Percentiles rank a stretch among this genome's conserved stretches.
phyloP scores from a whole-genome alignment of 2,113 vertebrate species.

The Epinephelus lanceolatus region DNA sequence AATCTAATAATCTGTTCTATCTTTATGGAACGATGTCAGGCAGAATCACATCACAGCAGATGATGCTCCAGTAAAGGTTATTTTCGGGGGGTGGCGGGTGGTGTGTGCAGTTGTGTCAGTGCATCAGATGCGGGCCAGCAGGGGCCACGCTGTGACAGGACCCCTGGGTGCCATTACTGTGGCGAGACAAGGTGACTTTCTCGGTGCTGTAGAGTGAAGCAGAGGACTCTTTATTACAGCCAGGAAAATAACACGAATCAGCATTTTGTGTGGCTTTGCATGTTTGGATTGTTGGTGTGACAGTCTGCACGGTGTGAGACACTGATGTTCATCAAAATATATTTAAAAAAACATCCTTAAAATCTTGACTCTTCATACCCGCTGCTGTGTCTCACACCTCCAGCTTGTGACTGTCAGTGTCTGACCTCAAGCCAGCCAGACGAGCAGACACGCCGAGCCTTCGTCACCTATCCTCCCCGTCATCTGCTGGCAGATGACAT shows the following conservation, averaged over 20 bases:
- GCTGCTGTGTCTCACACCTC: too few species aligned
- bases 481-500: background rate
- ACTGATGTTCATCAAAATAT: too few species aligned
- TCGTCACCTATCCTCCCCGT: background rate
- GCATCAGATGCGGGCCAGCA: constrained; percentile 33
- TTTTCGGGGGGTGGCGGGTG: background rate
- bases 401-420: background rate
- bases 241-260: too few species aligned
- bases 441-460: background rate
- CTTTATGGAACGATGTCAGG: constrained; percentile 13
- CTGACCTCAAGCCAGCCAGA: background rate
- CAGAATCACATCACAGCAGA: constrained; percentile 22
- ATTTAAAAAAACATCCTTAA: too few species aligned
- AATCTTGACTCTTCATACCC: too few species aligned
- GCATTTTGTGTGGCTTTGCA: too few species aligned
- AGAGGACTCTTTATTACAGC: too few species aligned
- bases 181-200: constrained; percentile 46
- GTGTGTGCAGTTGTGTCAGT: background rate
- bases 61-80: constrained; percentile 15
- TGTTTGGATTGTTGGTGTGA: too few species aligned
- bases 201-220: background rate
- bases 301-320: too few species aligned
- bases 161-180: constrained; percentile 26
- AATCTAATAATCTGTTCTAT: constrained; percentile 1
- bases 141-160: constrained; percentile 30